Conservation (phyloP, 1,140 invertebrate genomes). For the Drosophila insularis region DNA sequence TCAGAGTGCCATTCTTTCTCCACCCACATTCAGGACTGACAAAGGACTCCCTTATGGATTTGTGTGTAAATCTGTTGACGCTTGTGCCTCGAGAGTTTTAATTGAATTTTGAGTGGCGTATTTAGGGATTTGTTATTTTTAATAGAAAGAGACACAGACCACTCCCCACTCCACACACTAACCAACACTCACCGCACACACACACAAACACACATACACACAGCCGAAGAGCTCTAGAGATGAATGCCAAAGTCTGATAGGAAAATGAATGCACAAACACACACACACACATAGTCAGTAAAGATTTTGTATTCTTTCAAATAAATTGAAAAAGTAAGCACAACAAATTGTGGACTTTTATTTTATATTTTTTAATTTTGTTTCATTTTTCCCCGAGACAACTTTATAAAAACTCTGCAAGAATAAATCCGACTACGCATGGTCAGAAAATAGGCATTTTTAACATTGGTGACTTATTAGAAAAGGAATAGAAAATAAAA, state of each 20-base stretch:
- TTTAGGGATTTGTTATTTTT: slow-evolving; percentile 80
- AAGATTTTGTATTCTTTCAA: slow-evolving; percentile 20
- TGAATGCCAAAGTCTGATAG: slow-evolving; percentile 39
- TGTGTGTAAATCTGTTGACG: slow-evolving; percentile 65
- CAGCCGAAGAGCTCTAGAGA: slow-evolving; percentile 31
- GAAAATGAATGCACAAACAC: slow-evolving; percentile 18
- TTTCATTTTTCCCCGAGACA: not conserved
- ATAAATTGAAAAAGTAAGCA: not conserved
- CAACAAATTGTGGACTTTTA: slow-evolving; percentile 4
- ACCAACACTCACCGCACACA: not conserved
- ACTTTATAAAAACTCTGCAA: too few species aligned
- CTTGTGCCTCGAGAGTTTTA: slow-evolving; percentile 73
- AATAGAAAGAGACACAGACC: slow-evolving; percentile 58
- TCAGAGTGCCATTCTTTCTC: slow-evolving; percentile 25
- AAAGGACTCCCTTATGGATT: slow-evolving; percentile 51
- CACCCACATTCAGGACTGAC: not conserved
- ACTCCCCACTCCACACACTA: not conserved
- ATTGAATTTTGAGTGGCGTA: slow-evolving; percentile 79
- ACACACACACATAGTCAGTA: slow-evolving; percentile 25
- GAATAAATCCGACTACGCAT: too few species aligned
- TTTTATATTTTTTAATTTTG: not conserved
- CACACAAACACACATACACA: slow-evolving; percentile 7
- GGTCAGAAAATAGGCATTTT: too few species aligned
- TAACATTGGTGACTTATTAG: too few species aligned
- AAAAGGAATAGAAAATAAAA: too few species aligned